Evolutionary conservation across 2,888 invertebrate species (phyloP), one percentile per base, ranked within the genome.

Genomic region (Drosophila merina): DNA sequence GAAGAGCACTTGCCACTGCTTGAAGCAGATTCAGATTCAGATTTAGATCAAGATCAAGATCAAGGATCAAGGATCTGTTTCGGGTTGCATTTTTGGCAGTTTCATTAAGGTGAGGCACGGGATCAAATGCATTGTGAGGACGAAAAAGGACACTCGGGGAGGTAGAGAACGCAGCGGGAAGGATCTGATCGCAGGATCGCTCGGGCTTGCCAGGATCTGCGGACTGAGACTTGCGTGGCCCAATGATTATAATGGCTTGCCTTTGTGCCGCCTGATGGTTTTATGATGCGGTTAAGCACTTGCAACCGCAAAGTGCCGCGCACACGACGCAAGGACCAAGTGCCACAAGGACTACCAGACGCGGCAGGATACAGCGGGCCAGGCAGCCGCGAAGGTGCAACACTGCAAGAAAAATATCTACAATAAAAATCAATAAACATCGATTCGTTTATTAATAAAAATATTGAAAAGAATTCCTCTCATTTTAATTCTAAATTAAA

Each of bases 231-330:
- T 72, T 50, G 82, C 67, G 72, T 72, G 72, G 72, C 75, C 72
- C 85, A 77, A 87, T 87, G 82, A 83, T 83, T 79, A 87, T 83
- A 79, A 87, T 87, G 79, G 83, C 74, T 87, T 82, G 85, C 66
- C 82, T 83, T 85, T 86, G 79, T 86, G 85, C 74, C 74, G 76
- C 66, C 52, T 80, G 80, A 88, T 88, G 88, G 83, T 86, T 87
- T 84, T 87, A 87, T 86, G 88, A 87, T 84, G 84, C 88, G 88
- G 86, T 86, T 84, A 87, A 86, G 86, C 82, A 76, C 79, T 75
- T 64, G 51, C 79, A 84, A 88, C 84, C 84, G 78, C 84, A 84
- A 84, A 87, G 88, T 87, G 88, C 73, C 70, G 73, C 54, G 38
- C 56, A 47, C 36, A 56, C 12, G 66, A 60, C 54, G 33, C 20